Conservation (phyloP, 2,113 vertebrate species). For the Panurus biarmicus region DNA sequence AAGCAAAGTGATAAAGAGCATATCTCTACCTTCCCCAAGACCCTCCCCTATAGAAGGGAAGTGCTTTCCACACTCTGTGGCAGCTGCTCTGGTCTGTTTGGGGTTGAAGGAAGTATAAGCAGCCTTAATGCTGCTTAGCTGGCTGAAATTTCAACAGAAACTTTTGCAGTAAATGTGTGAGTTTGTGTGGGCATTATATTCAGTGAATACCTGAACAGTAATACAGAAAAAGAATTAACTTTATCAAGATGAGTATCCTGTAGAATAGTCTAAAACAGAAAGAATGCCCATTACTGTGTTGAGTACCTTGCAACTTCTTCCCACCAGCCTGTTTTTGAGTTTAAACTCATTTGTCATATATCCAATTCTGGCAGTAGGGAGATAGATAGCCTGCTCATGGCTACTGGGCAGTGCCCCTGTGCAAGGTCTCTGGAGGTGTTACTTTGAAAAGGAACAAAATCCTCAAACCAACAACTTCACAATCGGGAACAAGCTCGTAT, state of each 20-base stretch:
- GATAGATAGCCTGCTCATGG: background rate
- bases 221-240: background rate
- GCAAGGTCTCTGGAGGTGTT: background rate
- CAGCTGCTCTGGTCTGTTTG: background rate
- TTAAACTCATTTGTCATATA: background rate
- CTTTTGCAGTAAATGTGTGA: background rate
- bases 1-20: background rate
- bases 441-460: background rate
- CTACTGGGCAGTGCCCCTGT: background rate
- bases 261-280: background rate
- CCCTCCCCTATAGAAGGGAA: fast-evolving
- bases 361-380: background rate
- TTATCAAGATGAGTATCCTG: background rate
- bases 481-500: background rate
- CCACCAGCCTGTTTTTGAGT: background rate
- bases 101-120: background rate
- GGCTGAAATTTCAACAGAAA: background rate
- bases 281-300: background rate
- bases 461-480: background rate
- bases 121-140: background rate
- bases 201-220: background rate
- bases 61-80: background rate
- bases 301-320: background rate
- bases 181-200: background rate
- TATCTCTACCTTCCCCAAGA: background rate